A percentile compares a stretch with the other conserved stretches of the same genome.
Conservation (phyloP, 2,797 vertebrate species). For the Syngnathus rostellatus region DNA sequence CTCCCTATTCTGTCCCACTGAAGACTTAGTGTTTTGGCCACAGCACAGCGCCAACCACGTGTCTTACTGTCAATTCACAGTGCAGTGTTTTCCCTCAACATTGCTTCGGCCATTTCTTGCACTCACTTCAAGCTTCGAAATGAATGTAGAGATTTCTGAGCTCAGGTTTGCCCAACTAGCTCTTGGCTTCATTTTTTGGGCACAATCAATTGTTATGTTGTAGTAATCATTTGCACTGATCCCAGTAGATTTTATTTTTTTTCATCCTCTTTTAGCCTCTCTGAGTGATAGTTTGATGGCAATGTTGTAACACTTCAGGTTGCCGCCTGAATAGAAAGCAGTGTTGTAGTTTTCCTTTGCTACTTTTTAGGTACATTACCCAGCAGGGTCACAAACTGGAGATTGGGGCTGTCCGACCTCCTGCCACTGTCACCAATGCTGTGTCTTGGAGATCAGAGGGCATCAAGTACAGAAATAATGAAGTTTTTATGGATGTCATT, state of each 20-base stretch:
- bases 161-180: no score
- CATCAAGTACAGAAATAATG: conserved; percentile 79
- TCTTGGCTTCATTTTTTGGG: no score
- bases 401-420: conserved; percentile 71
- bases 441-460: conserved; percentile 79
- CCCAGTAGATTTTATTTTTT: no score
- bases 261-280: no score
- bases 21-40: conserved; percentile 10
- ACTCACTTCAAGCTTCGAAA: neutral
- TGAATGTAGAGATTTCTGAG: no score
- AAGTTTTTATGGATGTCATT: conserved; percentile 80
- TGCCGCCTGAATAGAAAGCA: neutral
- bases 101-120: neutral
- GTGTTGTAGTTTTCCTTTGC: conserved; percentile 5
- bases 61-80: conserved; percentile 10
- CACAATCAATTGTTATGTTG: no score
- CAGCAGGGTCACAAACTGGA: conserved; percentile 77
- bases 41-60: neutral
- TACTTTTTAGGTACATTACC: conserved; percentile 71
- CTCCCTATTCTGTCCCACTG: conserved; percentile 19
- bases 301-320: neutral
- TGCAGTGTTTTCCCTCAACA: neutral
- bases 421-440: conserved; percentile 76
- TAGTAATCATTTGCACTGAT: no score
- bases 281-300: neutral